A percentile compares a stretch with the other conserved stretches of the same genome.
Evolutionary conservation across 1,140 invertebrate species (phyloP).

Genomic region (Drosophila ironensis): DNA sequence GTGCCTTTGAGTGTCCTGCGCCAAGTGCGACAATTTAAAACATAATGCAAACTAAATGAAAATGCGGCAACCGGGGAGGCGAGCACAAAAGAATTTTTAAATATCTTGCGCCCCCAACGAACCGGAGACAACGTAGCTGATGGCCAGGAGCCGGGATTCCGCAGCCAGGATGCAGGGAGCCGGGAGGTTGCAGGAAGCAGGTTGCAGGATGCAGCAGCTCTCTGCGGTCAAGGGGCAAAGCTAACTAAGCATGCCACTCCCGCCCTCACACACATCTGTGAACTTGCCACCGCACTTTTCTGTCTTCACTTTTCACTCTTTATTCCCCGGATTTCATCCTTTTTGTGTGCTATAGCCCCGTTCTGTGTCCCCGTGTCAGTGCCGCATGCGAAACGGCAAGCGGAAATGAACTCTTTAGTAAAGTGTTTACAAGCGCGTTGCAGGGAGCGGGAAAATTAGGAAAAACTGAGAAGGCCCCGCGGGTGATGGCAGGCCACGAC

Average conservation of each 20-base stretch:
- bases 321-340: slow-evolving; percentile 18
- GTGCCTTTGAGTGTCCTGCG: slow-evolving; percentile 19
- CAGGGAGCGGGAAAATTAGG: slow-evolving; percentile 1
- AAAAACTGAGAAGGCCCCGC: neutral
- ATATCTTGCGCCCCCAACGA: slow-evolving; percentile 63
- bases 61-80: slow-evolving; percentile 46
- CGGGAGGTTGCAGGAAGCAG: neutral
- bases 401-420: slow-evolving; percentile 70
- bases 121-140: slow-evolving; percentile 32
- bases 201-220: slow-evolving; percentile 19
- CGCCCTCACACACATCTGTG: neutral
- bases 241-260: slow-evolving; percentile 50
- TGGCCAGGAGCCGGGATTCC: slow-evolving; percentile 3
- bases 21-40: slow-evolving; percentile 72
- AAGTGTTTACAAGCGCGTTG: slow-evolving; percentile 48
- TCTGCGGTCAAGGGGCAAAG: slow-evolving; percentile 50
- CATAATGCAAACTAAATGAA: slow-evolving; percentile 81
- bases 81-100: slow-evolving; percentile 75
- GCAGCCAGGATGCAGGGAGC: neutral
- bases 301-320: slow-evolving; percentile 9
- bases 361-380: too few species aligned
- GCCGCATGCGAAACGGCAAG: slow-evolving; percentile 47
- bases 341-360: neutral
- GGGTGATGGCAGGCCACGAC: too few species aligned
- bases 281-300: slow-evolving; percentile 2